phyloP scores from a whole-genome alignment of 1,140 invertebrate species.

The Pomacea maculata region DNA sequence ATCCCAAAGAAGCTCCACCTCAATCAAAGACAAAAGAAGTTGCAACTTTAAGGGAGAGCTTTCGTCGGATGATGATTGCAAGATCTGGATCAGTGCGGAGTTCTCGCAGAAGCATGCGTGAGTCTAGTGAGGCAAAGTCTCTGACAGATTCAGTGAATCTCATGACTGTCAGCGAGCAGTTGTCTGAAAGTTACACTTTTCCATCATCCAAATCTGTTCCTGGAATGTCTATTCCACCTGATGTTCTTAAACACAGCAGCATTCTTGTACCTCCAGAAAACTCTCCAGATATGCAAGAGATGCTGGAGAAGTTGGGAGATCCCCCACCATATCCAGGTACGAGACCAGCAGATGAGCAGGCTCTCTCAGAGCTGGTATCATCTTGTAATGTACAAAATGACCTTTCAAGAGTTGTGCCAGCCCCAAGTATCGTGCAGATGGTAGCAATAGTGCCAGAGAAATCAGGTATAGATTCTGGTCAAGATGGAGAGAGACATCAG shows the following conservation, averaged over 20 bases:
- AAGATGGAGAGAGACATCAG: neutral
- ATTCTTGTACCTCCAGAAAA: slow-evolving; percentile 4
- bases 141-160: slow-evolving; percentile 6
- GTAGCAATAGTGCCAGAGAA: neutral
- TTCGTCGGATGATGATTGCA: slow-evolving; percentile 57
- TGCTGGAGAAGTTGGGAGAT: slow-evolving; percentile 30
- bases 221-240: neutral
- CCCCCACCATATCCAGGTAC: slow-evolving; percentile 32
- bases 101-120: slow-evolving; percentile 20
- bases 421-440: neutral
- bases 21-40: slow-evolving; percentile 58
- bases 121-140: slow-evolving; percentile 5
- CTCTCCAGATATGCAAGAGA: slow-evolving; percentile 26
- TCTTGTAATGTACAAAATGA: neutral
- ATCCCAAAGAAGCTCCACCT: slow-evolving; percentile 55
- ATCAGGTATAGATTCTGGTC: neutral
- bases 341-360: neutral
- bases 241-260: neutral
- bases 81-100: slow-evolving; percentile 41
- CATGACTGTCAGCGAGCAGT: slow-evolving; percentile 16
- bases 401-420: slow-evolving; percentile 4
- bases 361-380: slow-evolving; percentile 3
- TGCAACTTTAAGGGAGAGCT: slow-evolving; percentile 56
- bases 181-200: neutral
- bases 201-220: neutral